Base-by-base conservation (phyloP, 2,113 vertebrate genomes). In the Oryzias curvinotus region DNA sequence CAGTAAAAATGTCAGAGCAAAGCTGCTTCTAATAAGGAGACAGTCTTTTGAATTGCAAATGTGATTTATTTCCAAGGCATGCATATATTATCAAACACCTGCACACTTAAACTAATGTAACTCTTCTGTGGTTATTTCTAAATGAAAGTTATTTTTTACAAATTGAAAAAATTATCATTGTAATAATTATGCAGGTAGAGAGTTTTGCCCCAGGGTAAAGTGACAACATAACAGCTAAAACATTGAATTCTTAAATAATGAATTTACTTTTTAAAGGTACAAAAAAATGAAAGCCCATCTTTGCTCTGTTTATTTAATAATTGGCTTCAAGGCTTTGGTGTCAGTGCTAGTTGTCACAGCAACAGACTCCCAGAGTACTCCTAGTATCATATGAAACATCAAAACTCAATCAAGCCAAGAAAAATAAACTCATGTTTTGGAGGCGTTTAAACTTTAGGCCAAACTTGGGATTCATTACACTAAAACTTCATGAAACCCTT, bases 31-130 rank as follows among this genome's bases (percentile, higher is more conserved):
- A 57, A 65, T 23, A 48, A 17, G 52, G 46, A 54, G 42, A 51
- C 55, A 57, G 68, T 49, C 51, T 71, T 71, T 73, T 68, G 62
- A 83, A 81, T 76, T 75, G 45, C 54, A 81, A 77, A 83, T 78
- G 55, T 0, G 13, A 64, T 61, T 80, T 26, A 47, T 41, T 28
- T 55, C 57, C 18, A 48, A 64, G 36, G 43, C 49, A 64, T 41
- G 19, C 51, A 70, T 75, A 47, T 15, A 75, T 78, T 58, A 81
- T 63, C 59, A 3, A 68, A 62, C 57, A 45, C 44, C 55, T 49
- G 19, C 42, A 48, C 43, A 65, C 16, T 72, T 47, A 46, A 47
- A 18, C 45, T n/a, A n/a, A 7, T 47, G n/a, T 5, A 16, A 46
- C 1, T 15, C 8, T 47, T 47, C 16, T 18, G 5, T 47, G n/a